Percentiles rank a stretch among this genome's conserved stretches.
phyloP scores from a whole-genome alignment of 1,140 invertebrate genomes.

The Drosophila athabasca region DNA sequence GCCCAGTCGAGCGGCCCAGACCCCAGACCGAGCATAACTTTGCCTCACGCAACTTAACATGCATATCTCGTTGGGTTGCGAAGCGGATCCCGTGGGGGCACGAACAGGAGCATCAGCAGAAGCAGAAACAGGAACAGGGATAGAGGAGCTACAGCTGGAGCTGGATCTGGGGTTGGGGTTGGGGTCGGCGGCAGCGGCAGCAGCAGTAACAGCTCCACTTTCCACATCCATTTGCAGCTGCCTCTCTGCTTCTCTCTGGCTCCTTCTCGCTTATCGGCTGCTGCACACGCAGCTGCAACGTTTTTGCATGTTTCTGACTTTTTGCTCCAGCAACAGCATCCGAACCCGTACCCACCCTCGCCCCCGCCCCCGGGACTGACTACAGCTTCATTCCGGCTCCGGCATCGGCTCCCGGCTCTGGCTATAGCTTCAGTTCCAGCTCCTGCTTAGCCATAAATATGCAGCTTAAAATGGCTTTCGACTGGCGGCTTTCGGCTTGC shows the following conservation, averaged over 20 bases:
- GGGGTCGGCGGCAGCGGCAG: background rate
- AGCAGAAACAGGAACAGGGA: slow-evolving; percentile 20
- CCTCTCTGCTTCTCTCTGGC: slow-evolving; percentile 2
- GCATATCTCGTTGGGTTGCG: slow-evolving; percentile 71
- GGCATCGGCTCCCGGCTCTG: slow-evolving; percentile 4
- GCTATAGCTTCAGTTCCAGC: slow-evolving; percentile 18
- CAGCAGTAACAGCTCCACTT: slow-evolving; percentile 10
- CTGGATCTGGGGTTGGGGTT: no score
- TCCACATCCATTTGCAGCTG: slow-evolving; percentile 26
- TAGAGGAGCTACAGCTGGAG: background rate
- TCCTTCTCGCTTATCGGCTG: slow-evolving; percentile 61
- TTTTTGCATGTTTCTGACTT: slow-evolving; percentile 57
- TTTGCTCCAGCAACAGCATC: slow-evolving; percentile 8
- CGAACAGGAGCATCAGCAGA: slow-evolving; percentile 13
- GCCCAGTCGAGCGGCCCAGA: no score
- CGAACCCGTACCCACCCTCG: background rate
- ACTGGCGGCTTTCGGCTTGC: slow-evolving; percentile 76
- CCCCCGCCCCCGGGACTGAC: background rate
- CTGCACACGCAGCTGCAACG: slow-evolving; percentile 72
- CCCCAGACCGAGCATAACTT: slow-evolving; percentile 64
- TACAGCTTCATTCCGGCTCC: slow-evolving; percentile 7
- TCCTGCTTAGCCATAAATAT: slow-evolving; percentile 78
- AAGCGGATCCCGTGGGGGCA: slow-evolving; percentile 52
- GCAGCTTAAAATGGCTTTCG: slow-evolving; percentile 80
- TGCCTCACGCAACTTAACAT: slow-evolving; percentile 74